A percentile compares a stretch with the other conserved stretches of the same genome.
Conservation (phyloP, 1,140 invertebrate species). For the Limonius californicus region DNA sequence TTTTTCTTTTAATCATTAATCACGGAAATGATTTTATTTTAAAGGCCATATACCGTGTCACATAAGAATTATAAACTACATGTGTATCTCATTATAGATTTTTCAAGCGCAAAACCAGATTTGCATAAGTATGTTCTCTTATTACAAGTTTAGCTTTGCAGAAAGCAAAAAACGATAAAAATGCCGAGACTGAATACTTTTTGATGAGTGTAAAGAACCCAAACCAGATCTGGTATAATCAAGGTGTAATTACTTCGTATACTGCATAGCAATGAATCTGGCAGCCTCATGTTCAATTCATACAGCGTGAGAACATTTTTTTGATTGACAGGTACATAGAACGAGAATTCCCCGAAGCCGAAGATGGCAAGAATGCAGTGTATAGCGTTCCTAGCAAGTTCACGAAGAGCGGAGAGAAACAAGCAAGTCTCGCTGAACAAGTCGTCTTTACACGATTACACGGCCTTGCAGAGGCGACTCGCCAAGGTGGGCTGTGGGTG, state of each 20-base stretch:
- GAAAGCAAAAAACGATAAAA: constrained; percentile 20
- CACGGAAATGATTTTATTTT: neutral
- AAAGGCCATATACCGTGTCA: neutral
- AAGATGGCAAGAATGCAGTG: constrained; percentile 18
- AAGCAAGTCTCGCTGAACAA: constrained; percentile 41
- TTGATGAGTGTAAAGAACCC: constrained; percentile 22
- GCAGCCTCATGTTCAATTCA: constrained; percentile 24
- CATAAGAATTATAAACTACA: constrained; percentile 4
- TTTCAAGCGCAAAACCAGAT: constrained; percentile 4
- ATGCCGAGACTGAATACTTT: constrained; percentile 18
- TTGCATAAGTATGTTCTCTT: constrained; percentile 21
- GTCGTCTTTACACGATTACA: constrained; percentile 36
- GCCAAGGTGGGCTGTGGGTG: constrained; percentile 35
- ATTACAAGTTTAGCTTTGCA: neutral
- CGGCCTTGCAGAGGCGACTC: constrained; percentile 19
- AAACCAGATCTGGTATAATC: constrained; percentile 27
- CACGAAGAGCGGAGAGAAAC: constrained; percentile 36
- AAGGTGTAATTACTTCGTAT: constrained; percentile 24
- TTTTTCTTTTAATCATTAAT: neutral
- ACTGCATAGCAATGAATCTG: constrained; percentile 22
- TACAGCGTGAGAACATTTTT: constrained; percentile 20
- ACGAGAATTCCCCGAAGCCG: constrained; percentile 38
- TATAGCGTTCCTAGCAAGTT: constrained; percentile 41
- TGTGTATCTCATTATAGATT: neutral
- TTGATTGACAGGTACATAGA: constrained; percentile 37